A percentile compares a stretch with the other conserved stretches of the same genome.
These are phyloP conservation scores for Pocota personata DNA, from an alignment of 2,888 invertebrate species.

Conservation along the genomic window DNA sequence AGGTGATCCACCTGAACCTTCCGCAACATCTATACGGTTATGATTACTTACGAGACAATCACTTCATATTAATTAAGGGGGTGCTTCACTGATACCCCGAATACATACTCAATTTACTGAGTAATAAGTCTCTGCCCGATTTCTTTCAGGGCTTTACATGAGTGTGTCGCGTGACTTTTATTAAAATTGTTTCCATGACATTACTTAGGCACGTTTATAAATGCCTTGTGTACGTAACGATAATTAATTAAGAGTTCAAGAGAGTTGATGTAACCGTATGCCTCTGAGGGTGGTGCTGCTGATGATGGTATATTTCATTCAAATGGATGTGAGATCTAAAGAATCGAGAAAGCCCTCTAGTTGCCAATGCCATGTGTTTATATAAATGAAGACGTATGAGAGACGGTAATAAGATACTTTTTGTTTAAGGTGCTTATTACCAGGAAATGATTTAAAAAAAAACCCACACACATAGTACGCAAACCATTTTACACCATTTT, in stretches of 20 bases:
- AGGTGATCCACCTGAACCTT: constrained; percentile 48
- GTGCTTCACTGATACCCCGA: not conserved
- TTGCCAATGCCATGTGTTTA: not conserved
- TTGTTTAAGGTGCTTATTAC: not conserved
- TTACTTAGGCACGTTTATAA: constrained; percentile 20
- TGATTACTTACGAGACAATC: constrained; percentile 2
- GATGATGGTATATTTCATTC: not conserved
- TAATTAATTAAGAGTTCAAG: constrained; percentile 42
- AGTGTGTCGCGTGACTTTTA: constrained; percentile 48
- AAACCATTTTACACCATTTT: not conserved
- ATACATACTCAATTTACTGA: not conserved
- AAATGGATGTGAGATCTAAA: constrained; percentile 13
- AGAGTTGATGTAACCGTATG: not conserved
- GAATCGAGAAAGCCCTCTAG: not conserved
- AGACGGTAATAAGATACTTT: not conserved
- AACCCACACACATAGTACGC: not conserved
- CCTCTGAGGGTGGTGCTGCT: not conserved
- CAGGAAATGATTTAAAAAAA: not conserved
- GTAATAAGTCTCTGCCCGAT: not conserved
- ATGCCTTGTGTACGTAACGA: not conserved
- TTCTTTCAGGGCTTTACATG: not conserved
- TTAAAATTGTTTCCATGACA: constrained; percentile 34
- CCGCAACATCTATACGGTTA: constrained; percentile 27
- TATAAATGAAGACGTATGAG: not conserved
- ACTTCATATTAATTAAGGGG: constrained; percentile 7